Evolutionary conservation across 2,797 vertebrate species (phyloP).

Genomic region (Acanthurus tractus): DNA sequence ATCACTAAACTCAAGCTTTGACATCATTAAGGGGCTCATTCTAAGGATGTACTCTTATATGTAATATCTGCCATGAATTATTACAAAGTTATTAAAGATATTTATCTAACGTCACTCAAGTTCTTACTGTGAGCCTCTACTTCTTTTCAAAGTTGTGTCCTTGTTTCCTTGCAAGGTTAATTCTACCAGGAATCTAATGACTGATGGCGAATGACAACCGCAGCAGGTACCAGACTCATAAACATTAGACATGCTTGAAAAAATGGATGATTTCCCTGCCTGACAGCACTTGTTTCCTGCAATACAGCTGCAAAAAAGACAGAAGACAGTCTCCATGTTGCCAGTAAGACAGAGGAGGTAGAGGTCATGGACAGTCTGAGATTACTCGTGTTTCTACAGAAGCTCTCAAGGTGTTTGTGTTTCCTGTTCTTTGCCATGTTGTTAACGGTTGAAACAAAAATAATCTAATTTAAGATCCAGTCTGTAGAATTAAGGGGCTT

Average conservation of each 20-base stretch:
- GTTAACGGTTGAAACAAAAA: not conserved
- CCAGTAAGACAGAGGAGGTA: conserved; percentile 7
- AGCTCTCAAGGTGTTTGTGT: not conserved
- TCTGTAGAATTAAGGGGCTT: no score
- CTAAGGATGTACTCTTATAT: not conserved
- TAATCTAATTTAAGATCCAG: not conserved
- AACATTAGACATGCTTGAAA: conserved; percentile 47
- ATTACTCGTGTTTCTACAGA: not conserved
- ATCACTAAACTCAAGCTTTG: not conserved
- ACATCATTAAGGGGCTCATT: not conserved
- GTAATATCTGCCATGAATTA: not conserved
- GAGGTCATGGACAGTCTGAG: not conserved
- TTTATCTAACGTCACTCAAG: not conserved
- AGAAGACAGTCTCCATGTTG: conserved; percentile 5
- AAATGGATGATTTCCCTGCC: conserved; percentile 27
- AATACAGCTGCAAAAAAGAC: conserved; percentile 15
- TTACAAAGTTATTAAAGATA: not conserved
- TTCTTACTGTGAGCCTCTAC: not conserved
- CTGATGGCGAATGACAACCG: conserved; percentile 32
- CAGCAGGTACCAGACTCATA: conserved; percentile 21
- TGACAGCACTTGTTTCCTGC: conserved; percentile 20
- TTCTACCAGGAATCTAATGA: conserved; percentile 23
- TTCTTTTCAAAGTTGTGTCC: conserved; percentile 1
- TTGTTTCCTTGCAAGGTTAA: conserved; percentile 43
- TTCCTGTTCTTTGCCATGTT: not conserved